Base-by-base conservation (phyloP, 1,140 invertebrate genomes). In the Mya arenaria region DNA sequence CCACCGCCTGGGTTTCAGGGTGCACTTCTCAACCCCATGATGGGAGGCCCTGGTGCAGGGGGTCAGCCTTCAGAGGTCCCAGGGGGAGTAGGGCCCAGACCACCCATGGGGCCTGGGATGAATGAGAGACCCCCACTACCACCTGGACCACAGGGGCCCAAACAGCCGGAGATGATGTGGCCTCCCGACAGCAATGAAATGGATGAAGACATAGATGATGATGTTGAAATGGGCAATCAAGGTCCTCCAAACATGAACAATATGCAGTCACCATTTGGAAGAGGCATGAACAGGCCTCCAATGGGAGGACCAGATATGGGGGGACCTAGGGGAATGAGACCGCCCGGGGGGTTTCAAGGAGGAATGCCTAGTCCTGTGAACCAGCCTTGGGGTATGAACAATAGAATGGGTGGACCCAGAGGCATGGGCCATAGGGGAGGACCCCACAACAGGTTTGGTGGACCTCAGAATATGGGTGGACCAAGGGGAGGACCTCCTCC, bases 381-480 rank as follows among this genome's bases (percentile, higher is more conserved):
- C 25, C 17, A 52, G 25, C 48, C 19, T 17, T 52, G 48, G 48
- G 48, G 48, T 1, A 52, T 52, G 48, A 52, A 52, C 48, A 52
- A 23, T 17, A 52, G 19, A 23, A 23, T 17, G 48, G 48, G 48
- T 52, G 48, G 48, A 8, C 48, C 48, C 48, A 52, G 19, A 23
- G 48, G 48, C 2, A 17, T 17, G 19, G 48, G 48, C 19, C 65
- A 58, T 23, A 60, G 19, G 37, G 74, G 32, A 48, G 78, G 65
- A 28, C 73, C 28, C 52, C 68, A 34, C 6, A 58, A 52, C 34
- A 52, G 78, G 48, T 66, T 81, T 74, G 60, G 34, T 74, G 56
- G 82, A 32, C 83, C 77, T 39, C n/a, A 78, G 60, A 68, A 73
- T 74, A 69, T 71, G 37, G 85, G 85, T 37, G 65, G 58, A 3